phyloP scores from a whole-genome alignment of 2,113 vertebrate species.

The Epinephelus lanceolatus region DNA sequence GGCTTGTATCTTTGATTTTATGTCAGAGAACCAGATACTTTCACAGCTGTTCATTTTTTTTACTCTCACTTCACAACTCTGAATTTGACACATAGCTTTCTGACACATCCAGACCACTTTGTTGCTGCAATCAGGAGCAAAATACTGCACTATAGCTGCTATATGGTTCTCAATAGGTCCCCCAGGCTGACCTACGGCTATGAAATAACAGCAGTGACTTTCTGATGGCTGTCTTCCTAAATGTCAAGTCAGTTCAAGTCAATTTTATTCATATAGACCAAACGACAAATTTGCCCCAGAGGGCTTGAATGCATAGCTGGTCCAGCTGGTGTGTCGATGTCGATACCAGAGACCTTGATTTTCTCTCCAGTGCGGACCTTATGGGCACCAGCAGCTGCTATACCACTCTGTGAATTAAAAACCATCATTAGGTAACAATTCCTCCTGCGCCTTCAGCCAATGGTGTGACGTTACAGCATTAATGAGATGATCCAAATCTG shows the following conservation, averaged over 20 bases:
- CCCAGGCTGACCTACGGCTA: background rate
- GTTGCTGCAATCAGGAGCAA: background rate
- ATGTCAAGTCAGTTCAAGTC: constrained; percentile 31
- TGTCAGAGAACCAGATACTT: background rate
- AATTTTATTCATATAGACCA: background rate
- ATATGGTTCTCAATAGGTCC: background rate
- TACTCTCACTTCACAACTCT: background rate
- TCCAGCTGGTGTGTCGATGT: constrained; percentile 13
- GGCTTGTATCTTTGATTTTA: background rate
- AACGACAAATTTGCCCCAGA: background rate
- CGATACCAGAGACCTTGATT: background rate
- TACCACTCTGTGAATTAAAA: background rate
- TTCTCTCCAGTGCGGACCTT: background rate
- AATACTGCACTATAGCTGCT: background rate
- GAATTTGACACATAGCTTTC: background rate
- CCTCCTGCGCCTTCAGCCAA: background rate
- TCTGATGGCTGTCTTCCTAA: background rate
- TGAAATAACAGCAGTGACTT: constrained; percentile 8
- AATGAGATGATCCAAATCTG: constrained; percentile 22
- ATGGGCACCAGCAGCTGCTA: constrained; percentile 9
- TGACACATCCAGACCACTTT: constrained; percentile 9
- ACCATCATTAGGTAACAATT: background rate
- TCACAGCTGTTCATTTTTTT: too few species aligned
- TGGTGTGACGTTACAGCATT: background rate
- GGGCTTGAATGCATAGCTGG: background rate